Evolutionary conservation across 2,888 invertebrate genomes (phyloP).

Genomic region (Bruchidius siliquastri): DNA sequence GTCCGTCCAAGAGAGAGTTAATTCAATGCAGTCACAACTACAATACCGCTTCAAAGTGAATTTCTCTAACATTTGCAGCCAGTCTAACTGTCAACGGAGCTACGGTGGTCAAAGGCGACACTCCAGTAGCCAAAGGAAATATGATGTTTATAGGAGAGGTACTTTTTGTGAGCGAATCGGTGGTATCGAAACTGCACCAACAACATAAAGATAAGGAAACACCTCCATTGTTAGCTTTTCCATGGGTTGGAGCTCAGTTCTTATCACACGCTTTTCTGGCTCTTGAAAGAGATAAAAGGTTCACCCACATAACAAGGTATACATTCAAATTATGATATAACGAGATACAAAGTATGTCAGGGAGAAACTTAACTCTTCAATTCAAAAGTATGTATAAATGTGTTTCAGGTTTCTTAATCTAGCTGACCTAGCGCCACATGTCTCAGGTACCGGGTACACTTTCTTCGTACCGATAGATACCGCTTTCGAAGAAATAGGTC

Average conservation of each 20-base stretch:
- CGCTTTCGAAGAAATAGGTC: slow-evolving; percentile 60
- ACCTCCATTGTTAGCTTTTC: slow-evolving; percentile 59
- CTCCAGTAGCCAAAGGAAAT: slow-evolving; percentile 57
- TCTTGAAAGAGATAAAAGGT: slow-evolving; percentile 54
- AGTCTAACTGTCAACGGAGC: slow-evolving; percentile 56
- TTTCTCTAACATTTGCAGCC: slow-evolving; percentile 38
- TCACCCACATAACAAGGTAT: slow-evolving; percentile 53
- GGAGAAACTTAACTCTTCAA: too few relatives aligned
- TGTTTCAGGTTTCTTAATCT: slow-evolving; percentile 51
- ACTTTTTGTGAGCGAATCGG: slow-evolving; percentile 58
- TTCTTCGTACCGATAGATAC: slow-evolving; percentile 66
- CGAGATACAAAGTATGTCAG: too few relatives aligned
- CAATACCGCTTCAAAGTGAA: neutral
- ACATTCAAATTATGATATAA: too few relatives aligned
- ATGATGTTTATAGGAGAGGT: slow-evolving; percentile 61
- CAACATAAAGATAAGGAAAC: slow-evolving; percentile 63
- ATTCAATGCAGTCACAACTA: too few relatives aligned
- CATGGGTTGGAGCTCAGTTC: slow-evolving; percentile 63
- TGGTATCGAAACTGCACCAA: slow-evolving; percentile 58
- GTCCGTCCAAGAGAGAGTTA: too few relatives aligned
- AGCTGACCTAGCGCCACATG: slow-evolving; percentile 58
- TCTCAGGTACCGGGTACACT: slow-evolving; percentile 62
- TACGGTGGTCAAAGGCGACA: slow-evolving; percentile 56
- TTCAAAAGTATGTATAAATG: too few relatives aligned
- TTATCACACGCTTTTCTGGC: slow-evolving; percentile 59